Conservation (phyloP, 92 coral and sea anemone genomes). For the Porites cylindrica region DNA sequence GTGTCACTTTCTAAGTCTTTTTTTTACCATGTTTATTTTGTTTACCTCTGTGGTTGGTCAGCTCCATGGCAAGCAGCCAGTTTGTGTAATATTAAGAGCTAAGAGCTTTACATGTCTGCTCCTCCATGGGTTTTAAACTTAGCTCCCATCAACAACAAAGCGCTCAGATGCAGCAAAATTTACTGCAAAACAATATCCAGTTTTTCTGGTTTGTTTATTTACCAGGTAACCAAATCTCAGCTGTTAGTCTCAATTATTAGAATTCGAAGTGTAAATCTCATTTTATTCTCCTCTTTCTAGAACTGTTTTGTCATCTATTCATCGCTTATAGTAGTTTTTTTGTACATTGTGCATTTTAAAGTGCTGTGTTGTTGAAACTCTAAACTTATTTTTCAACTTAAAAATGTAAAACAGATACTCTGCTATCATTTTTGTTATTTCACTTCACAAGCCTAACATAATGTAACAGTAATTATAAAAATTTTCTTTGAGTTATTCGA, state of each 20-base stretch:
- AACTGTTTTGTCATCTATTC: no score
- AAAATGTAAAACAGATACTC: no score
- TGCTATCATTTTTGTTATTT: no score
- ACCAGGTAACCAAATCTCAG: conserved; percentile 35
- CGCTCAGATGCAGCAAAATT: neutral
- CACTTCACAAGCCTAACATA: no score
- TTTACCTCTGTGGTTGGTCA: conserved; percentile 14
- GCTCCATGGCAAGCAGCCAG: conserved; percentile 25
- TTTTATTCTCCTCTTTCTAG: neutral
- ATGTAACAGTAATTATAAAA: no score
- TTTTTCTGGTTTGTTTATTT: conserved; percentile 62
- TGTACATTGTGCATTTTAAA: no score
- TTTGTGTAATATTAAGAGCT: neutral
- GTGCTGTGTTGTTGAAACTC: no score
- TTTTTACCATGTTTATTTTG: conserved; percentile 6
- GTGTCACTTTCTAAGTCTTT: no score
- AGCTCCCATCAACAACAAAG: conserved; percentile 4
- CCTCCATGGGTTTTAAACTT: conserved; percentile 23
- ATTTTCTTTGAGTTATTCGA: no score
- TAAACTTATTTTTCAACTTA: no score
- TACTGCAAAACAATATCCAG: conserved; percentile 1
- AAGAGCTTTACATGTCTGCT: neutral
- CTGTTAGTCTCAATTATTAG: neutral
- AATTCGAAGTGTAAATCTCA: neutral
- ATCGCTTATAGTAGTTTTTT: no score